Evolutionary conservation across 2,797 vertebrate species (phyloP).

Genomic region (Myotis pilosus): DNA sequence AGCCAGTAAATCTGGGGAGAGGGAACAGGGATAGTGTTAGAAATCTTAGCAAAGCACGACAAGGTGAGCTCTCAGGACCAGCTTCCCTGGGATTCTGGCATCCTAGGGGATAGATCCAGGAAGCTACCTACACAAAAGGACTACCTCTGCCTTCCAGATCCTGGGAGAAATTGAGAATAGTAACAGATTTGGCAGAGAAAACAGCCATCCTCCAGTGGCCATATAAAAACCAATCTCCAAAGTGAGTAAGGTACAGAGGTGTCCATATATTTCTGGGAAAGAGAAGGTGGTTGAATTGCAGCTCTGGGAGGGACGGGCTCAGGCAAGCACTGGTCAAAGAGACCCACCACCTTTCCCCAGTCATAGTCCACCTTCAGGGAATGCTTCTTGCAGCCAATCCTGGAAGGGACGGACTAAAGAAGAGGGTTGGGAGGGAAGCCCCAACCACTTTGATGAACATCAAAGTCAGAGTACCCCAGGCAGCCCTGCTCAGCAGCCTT

Average conservation of each 20-base stretch:
- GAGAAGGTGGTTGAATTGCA: background rate
- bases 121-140: background rate
- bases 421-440: background rate
- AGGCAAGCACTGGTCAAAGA: background rate
- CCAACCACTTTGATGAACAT: background rate
- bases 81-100: background rate
- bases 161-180: background rate
- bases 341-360: background rate
- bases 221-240: background rate
- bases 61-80: background rate
- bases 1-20: conserved; percentile 91
- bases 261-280: background rate
- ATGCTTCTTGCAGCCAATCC: background rate
- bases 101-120: background rate
- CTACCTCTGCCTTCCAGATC: background rate
- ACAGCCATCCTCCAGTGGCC: background rate
- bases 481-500: background rate
- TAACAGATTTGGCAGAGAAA: background rate
- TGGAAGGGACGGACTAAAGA: background rate
- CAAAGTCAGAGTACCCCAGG: background rate
- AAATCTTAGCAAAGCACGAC: background rate
- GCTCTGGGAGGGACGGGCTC: background rate
- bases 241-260: background rate
- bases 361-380: background rate
- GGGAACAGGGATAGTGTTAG: background rate